Evolutionary conservation across 2,113 vertebrate genomes (phyloP).

Genomic region (Dasyurus viverrinus): DNA sequence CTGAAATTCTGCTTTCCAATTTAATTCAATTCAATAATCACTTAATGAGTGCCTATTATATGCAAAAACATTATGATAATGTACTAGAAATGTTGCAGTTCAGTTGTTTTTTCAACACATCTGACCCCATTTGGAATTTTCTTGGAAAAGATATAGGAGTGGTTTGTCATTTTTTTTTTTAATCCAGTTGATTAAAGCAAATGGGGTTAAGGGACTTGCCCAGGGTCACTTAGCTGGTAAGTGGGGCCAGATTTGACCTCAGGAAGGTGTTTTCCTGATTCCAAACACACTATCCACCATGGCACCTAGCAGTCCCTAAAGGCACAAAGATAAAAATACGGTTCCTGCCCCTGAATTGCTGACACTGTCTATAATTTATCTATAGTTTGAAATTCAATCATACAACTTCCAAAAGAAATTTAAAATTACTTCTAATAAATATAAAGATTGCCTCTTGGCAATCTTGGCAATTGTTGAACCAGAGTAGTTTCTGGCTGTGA

Average conservation of each 20-base stretch:
- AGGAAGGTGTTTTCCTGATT: no score
- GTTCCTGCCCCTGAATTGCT: not conserved
- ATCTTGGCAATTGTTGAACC: not conserved
- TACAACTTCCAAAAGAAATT: constrained; percentile 43
- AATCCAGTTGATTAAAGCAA: no score
- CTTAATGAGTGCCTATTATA: not conserved
- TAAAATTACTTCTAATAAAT: not conserved
- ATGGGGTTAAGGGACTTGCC: no score
- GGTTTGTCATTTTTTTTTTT: no score
- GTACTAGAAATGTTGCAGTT: not conserved
- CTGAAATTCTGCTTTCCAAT: not conserved
- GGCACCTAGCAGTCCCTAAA: no score
- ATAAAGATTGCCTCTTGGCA: constrained; percentile 15
- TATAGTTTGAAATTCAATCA: not conserved
- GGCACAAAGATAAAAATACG: not conserved
- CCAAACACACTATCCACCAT: no score
- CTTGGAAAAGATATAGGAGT: no score
- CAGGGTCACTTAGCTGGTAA: no score
- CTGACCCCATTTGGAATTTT: no score
- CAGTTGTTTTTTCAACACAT: no score
- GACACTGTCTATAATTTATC: not conserved
- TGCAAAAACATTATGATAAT: not conserved
- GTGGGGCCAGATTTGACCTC: no score
- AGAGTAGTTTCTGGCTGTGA: not conserved
- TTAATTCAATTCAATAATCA: constrained; percentile 7